Conservation (phyloP, 1,140 invertebrate genomes). For the Triops cancriformis region DNA sequence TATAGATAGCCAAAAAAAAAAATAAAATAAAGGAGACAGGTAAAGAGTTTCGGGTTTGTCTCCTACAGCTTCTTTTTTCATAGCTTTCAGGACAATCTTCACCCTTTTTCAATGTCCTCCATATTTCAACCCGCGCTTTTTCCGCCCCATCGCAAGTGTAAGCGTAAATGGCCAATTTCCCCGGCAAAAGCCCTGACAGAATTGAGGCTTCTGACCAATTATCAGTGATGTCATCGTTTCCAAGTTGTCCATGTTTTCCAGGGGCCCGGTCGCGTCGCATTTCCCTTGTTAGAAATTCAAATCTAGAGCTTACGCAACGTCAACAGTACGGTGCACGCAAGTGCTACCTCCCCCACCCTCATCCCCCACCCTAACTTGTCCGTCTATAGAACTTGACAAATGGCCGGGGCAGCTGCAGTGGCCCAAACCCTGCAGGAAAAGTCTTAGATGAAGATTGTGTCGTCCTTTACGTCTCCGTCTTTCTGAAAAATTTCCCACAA, state of each 20-base stretch:
- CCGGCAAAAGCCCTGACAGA: background rate
- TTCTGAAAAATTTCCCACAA: background rate
- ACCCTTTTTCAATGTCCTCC: background rate
- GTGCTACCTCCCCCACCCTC: background rate
- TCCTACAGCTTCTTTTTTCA: background rate
- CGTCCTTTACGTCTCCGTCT: background rate
- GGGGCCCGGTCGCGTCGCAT: background rate
- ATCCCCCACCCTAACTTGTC: background rate
- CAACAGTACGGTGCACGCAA: background rate
- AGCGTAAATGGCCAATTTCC: background rate
- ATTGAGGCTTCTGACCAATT: background rate
- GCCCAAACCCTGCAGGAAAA: background rate
- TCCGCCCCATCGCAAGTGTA: background rate
- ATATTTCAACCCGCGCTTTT: background rate
- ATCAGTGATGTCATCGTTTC: background rate
- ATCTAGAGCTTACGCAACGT: background rate
- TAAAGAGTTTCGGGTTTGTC: background rate
- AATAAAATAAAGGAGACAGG: background rate
- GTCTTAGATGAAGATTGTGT: background rate
- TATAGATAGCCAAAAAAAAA: background rate
- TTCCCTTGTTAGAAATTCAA: background rate
- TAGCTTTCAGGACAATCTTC: background rate
- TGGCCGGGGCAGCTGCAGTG: background rate
- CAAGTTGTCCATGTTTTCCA: background rate
- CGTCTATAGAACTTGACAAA: slow-evolving; percentile 10